Evolutionary conservation across 2,888 invertebrate species (phyloP), one percentile per base, ranked within the genome.

Genomic region (Lymantria dispar): DNA sequence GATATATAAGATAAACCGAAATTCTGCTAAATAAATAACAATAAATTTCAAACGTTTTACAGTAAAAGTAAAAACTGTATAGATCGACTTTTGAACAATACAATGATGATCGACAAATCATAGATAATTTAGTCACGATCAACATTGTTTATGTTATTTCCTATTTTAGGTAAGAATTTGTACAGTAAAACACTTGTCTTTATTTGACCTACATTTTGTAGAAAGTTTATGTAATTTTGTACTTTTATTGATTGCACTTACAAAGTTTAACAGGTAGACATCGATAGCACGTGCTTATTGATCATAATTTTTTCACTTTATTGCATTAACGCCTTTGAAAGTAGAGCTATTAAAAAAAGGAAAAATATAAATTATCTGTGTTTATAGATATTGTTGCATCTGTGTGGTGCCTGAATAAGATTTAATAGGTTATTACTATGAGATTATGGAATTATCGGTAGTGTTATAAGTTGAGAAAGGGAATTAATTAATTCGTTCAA

Each of bases 141-240:
- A 36, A 39, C 15, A 33, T 46, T 47, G n/a, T 51, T 40, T 41
- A 13, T 15, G 41, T 30, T 9, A 42, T 38, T 53, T 43, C 11
- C 37, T 50, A 36, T 55, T 53, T 49, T 33, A 9, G 37, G 40
- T 43, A 22, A 33, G 38, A 54, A 55, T 60, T 60, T 60, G 58
- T 45, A 47, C 44, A 53, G 47, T 56, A 58, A 58, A 64, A 3
- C 22, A 29, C 11, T 22, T 31, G 10, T 11, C 12, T 9, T 58
- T 29, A 47, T 48, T 47, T 52, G 42, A 29, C 47, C 45, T 49
- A 47, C 55, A 54, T 59, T 54, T 45, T 49, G 41, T 55, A 55
- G 60, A 62, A 55, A 62, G 62, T 62, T 56, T 56, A 53, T 41
- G 54, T 54, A 63, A 58, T 42, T 43, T 43, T 29, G 30, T 40